These are phyloP conservation scores for Frankliniella intonsa DNA, from an alignment of 2,888 invertebrate genomes.

Conservation along the genomic window DNA sequence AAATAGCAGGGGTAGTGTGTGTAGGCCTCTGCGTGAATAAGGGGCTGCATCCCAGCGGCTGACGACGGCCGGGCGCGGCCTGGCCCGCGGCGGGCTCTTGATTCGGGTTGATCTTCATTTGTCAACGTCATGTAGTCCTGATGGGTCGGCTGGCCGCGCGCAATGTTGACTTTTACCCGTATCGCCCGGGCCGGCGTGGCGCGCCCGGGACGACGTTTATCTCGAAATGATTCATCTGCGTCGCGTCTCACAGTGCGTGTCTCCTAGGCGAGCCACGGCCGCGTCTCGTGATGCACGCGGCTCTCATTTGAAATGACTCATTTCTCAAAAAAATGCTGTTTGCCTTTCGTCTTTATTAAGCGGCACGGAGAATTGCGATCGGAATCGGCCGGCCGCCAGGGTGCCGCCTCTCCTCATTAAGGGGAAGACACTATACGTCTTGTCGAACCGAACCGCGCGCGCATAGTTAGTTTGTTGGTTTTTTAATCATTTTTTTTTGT, in stretches of 20 bases:
- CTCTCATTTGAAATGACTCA: not conserved
- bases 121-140: conserved; percentile 17
- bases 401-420: not conserved
- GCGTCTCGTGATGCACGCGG: too few relatives aligned
- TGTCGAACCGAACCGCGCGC: too few relatives aligned
- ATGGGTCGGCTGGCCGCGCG: not conserved
- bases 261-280: too few relatives aligned
- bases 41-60: not conserved
- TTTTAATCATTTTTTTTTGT: too few relatives aligned
- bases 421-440: too few relatives aligned
- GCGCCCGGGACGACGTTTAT: not conserved
- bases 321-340: not conserved
- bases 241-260: not conserved
- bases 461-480: too few relatives aligned
- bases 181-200: not conserved
- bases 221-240: not conserved
- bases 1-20: too few relatives aligned
- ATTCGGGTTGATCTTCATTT: conserved; percentile 25
- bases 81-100: not conserved
- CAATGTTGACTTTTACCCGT: conserved; percentile 6
- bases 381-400: not conserved
- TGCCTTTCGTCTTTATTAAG: not conserved
- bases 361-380: not conserved
- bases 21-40: too few relatives aligned
- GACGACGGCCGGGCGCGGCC: not conserved